These are phyloP conservation scores for Phyllopteryx taeniolatus DNA, from an alignment of 2,113 vertebrate genomes.

Conservation along the genomic window DNA sequence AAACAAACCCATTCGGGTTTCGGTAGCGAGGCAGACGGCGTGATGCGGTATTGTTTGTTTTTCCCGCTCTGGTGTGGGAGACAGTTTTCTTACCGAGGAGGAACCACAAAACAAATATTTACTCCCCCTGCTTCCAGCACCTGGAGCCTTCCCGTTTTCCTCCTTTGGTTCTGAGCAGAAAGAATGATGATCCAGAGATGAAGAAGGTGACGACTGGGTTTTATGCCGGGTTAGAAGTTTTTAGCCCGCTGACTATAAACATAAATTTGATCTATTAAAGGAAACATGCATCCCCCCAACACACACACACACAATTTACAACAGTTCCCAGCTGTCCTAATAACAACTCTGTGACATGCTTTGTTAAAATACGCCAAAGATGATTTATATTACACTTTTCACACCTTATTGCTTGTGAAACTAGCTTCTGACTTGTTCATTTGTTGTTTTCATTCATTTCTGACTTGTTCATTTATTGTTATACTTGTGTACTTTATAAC, in stretches of 20 bases:
- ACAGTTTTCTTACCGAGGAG: slow-evolving; percentile 72
- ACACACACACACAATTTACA: neutral
- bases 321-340: too few species aligned
- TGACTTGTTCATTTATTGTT: too few species aligned
- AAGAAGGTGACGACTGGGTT: neutral
- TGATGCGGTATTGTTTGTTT: slow-evolving; percentile 66
- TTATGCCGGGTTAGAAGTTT: neutral
- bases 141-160: slow-evolving; percentile 29
- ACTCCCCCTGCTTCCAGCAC: slow-evolving; percentile 47
- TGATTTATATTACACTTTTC: neutral
- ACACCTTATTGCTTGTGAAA: too few species aligned
- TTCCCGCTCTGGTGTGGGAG: slow-evolving; percentile 61
- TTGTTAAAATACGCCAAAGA: neutral
- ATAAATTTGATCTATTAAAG: neutral
- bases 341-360: too few species aligned
- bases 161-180: slow-evolving; percentile 33
- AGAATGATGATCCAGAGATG: slow-evolving; percentile 19
- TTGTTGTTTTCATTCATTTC: too few species aligned
- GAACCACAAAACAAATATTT: slow-evolving; percentile 72
- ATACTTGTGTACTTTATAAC: too few species aligned
- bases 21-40: slow-evolving; percentile 54
- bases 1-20: slow-evolving; percentile 61
- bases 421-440: too few species aligned
- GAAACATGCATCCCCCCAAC: too few species aligned
- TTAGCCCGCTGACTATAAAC: neutral